phyloP scores from a whole-genome alignment of 2,888 invertebrate species.

The Leptinotarsa juncta region DNA sequence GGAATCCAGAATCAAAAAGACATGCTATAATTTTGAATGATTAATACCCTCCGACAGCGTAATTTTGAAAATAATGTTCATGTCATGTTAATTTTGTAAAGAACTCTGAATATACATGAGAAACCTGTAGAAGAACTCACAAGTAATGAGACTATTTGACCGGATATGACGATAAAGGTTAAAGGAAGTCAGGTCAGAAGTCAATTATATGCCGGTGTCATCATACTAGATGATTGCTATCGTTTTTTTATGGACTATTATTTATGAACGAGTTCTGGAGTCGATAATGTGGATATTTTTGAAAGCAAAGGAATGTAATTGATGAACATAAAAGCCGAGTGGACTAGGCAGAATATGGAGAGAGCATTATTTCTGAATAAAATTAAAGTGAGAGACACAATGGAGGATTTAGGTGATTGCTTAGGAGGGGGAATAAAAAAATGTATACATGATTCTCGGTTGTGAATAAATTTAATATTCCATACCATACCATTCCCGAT shows the following conservation, averaged over 20 bases:
- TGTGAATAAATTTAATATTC: too few relatives aligned
- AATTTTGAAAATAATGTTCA: constrained; percentile 30
- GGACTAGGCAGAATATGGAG: too few relatives aligned
- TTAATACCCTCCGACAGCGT: constrained; percentile 9
- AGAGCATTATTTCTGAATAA: too few relatives aligned
- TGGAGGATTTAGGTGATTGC: too few relatives aligned
- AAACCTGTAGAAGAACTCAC: constrained; percentile 48
- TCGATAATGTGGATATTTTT: constrained; percentile 14
- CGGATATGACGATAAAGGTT: constrained; percentile 63
- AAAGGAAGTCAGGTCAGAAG: constrained; percentile 61
- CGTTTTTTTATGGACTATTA: constrained; percentile 33
- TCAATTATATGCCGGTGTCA: constrained; percentile 61
- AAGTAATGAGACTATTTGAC: constrained; percentile 57
- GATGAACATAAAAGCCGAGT: neutral
- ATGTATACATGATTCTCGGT: too few relatives aligned
- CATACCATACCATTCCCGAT: too few relatives aligned
- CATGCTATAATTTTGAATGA: constrained; percentile 16
- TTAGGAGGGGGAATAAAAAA: too few relatives aligned
- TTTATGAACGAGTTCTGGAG: constrained; percentile 10
- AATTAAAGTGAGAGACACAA: too few relatives aligned
- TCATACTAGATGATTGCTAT: constrained; percentile 51
- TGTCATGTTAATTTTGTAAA: constrained; percentile 43
- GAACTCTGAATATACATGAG: constrained; percentile 50
- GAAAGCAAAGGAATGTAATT: neutral
- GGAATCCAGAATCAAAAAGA: constrained; percentile 16